Base-by-base conservation (phyloP, 2,797 vertebrate species). In the Hippocampus kuda region DNA sequence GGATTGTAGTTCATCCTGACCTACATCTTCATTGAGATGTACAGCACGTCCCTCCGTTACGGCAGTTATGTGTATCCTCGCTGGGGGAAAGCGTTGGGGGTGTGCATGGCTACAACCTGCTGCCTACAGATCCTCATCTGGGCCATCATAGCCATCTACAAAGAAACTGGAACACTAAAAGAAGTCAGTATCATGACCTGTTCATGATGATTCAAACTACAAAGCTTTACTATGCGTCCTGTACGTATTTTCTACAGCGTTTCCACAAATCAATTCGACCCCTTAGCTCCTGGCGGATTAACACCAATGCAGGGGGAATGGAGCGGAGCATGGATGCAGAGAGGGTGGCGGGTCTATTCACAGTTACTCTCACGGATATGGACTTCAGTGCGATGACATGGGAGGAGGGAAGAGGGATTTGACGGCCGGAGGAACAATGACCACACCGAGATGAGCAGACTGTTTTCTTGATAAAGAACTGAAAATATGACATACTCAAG, bases 21-120 rank as follows among this genome's bases (percentile, higher is more conserved):
- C 71, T 93, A 91, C 77, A 87, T 93, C 78, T 93, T 93, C 84
- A 89, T 94, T 38, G 92, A 94, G 79, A 91, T 93, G 89, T 92
- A 92, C 82, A 85, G 83, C 61, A 90, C 90, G 0, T 57, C 89
- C 0, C 89, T 94, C 56, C 80, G 27, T 27, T 93, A 94, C 0
- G 92, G 92, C 5, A 44, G 65, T 15, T 94, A 94, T 7, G 83
- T 87, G 74, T 93, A 83, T 79, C 92, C 93, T 0, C 80, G 49
- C 26, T 93, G 93, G 93, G 92, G 92, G 7, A 93, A 83, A 68
- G 91, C 88, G 0, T 76, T 95, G 69, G 93, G 93, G 0, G 76
- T 93, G 71, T 94, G 92, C 78, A 89, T 94, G 83, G 92, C 88
- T 0, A 54, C 89, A 0, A 70, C 88, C 73, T 91, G 90, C 88